These are phyloP conservation scores for Ciconia maguari DNA, from an alignment of 2,113 vertebrate species.

Conservation along the genomic window DNA sequence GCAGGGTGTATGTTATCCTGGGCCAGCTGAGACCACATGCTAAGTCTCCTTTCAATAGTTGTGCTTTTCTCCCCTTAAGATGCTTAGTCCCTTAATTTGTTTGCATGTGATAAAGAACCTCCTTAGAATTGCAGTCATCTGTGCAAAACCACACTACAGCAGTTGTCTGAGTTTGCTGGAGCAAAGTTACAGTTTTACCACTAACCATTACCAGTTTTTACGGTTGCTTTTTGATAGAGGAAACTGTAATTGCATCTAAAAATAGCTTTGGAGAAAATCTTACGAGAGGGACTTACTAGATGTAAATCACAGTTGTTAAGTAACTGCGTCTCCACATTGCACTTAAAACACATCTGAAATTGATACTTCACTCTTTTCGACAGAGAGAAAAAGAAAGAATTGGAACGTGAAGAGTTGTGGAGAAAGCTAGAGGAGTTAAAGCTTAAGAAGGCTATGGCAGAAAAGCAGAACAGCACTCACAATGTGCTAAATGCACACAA, in stretches of 20 bases:
- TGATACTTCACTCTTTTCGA: background rate
- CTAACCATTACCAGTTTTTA: background rate
- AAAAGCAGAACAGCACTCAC: constrained; percentile 85
- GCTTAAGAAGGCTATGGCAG: constrained; percentile 76
- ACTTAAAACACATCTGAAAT: background rate
- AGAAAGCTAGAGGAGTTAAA: constrained; percentile 88
- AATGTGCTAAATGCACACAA: constrained; percentile 77
- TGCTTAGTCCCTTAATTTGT: background rate
- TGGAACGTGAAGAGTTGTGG: constrained; percentile 97
- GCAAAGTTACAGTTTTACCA: background rate
- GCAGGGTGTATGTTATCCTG: background rate
- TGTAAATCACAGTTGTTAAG: background rate
- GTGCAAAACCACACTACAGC: background rate
- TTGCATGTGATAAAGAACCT: background rate
- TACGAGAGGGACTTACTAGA: background rate
- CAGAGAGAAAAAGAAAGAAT: constrained; percentile 97
- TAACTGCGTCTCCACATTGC: background rate
- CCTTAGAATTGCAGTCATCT: background rate
- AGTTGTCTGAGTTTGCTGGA: background rate
- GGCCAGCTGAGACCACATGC: background rate
- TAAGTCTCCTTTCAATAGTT: background rate
- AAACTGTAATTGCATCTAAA: background rate
- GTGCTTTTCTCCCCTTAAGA: background rate
- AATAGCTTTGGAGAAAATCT: background rate
- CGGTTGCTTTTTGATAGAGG: background rate